These are phyloP conservation scores for Ophiothrix spiculata DNA, from an alignment of 35 echinoderm and acorn worm species.

Conservation along the genomic window DNA sequence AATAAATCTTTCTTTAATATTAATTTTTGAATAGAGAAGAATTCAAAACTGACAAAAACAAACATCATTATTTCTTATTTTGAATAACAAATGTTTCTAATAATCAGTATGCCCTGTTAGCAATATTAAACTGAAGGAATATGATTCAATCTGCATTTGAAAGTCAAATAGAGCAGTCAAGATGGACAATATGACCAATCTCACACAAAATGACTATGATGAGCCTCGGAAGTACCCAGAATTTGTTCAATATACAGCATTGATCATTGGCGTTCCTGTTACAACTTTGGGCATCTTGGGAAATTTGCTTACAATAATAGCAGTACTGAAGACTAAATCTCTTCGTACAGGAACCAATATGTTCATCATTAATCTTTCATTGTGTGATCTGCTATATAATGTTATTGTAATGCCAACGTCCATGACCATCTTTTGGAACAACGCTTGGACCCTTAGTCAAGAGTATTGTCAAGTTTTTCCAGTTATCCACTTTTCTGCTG, in stretches of 20 bases:
- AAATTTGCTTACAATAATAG: slow-evolving; percentile 36
- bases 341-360: slow-evolving; percentile 35
- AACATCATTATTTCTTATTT: too few relatives aligned
- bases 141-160: neutral
- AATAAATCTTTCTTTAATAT: too few relatives aligned
- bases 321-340: slow-evolving; percentile 24
- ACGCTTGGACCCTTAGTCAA: slow-evolving; percentile 37
- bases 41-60: too few relatives aligned
- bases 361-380: slow-evolving; percentile 26
- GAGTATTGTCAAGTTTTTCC: slow-evolving; percentile 29
- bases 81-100: too few relatives aligned
- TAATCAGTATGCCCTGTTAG: neutral
- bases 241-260: neutral
- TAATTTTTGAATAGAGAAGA: too few relatives aligned
- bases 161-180: neutral
- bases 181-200: neutral
- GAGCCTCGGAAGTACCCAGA: neutral
- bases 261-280: slow-evolving; percentile 41
- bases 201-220: neutral
- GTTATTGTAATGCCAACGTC: slow-evolving; percentile 25
- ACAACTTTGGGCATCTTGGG: slow-evolving; percentile 18
- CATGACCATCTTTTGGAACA: slow-evolving; percentile 15
- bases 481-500: slow-evolving; percentile 20
- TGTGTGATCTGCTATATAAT: slow-evolving; percentile 37
- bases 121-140: neutral